Evolutionary conservation across 2,113 vertebrate genomes (phyloP).

Genomic region (Nycticryphes semicollaris): DNA sequence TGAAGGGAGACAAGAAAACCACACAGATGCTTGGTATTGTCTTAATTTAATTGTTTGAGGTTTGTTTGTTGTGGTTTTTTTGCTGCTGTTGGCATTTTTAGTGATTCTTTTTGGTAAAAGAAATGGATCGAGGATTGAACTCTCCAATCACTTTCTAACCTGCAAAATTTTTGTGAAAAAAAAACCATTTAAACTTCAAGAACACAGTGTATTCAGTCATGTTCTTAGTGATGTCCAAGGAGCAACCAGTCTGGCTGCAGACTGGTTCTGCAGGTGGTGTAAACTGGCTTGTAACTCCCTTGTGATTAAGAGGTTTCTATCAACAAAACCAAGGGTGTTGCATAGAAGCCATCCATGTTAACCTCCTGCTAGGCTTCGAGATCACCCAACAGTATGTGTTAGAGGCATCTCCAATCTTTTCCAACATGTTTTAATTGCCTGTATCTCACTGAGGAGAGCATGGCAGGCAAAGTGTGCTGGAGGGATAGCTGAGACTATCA

Average conservation of each 20-base stretch:
- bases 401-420: not conserved
- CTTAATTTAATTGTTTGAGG: constrained; percentile 14
- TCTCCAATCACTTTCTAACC: not conserved
- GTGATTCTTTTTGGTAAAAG: not conserved
- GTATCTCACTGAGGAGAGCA: not conserved
- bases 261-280: not conserved
- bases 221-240: not conserved
- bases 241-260: not conserved
- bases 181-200: not conserved
- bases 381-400: not conserved
- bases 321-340: not conserved
- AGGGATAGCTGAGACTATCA: not conserved
- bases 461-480: not conserved
- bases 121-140: not conserved
- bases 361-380: not conserved
- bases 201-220: not conserved
- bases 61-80: not conserved
- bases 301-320: not conserved
- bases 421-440: not conserved
- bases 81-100: not conserved
- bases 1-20: constrained; percentile 17
- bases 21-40: constrained; percentile 38
- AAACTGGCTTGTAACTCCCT: not conserved
- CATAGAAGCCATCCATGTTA: not conserved
- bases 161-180: not conserved